A percentile compares a stretch with the other conserved stretches of the same genome.
These are phyloP conservation scores for Plestiodon gilberti DNA, from an alignment of 2,113 vertebrate species.

Conservation along the genomic window DNA sequence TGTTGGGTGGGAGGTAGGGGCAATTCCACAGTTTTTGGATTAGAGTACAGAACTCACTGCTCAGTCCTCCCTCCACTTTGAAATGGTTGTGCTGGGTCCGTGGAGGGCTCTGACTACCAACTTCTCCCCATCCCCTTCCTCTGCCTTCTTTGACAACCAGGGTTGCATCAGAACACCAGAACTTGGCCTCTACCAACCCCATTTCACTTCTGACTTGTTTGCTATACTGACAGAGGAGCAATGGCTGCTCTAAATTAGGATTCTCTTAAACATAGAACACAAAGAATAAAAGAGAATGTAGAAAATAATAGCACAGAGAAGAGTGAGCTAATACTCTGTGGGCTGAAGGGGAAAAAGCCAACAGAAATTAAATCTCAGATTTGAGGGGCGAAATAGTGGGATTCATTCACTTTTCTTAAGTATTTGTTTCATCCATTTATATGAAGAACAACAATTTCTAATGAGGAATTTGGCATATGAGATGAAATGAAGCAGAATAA, in stretches of 20 bases:
- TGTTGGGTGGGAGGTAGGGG: too few relatives aligned
- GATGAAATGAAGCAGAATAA: slow-evolving; percentile 30
- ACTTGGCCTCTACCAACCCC: too few relatives aligned
- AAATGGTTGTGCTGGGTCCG: too few relatives aligned
- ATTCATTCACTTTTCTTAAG: background rate
- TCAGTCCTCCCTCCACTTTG: too few relatives aligned
- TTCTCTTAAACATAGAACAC: background rate
- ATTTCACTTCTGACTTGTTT: too few relatives aligned
- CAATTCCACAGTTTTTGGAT: too few relatives aligned
- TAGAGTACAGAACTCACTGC: too few relatives aligned
- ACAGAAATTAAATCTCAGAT: background rate
- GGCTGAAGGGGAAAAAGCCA: slow-evolving; percentile 38
- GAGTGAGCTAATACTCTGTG: background rate
- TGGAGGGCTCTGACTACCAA: too few relatives aligned
- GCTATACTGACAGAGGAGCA: too few relatives aligned
- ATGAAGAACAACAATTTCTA: slow-evolving; percentile 27
- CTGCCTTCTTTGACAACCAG: too few relatives aligned
- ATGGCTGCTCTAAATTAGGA: background rate
- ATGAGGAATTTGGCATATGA: slow-evolving; percentile 24
- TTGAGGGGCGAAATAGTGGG: slow-evolving; percentile 42
- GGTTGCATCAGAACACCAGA: too few relatives aligned
- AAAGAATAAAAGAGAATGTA: background rate
- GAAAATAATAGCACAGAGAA: background rate
- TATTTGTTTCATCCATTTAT: background rate
- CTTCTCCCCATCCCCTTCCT: too few relatives aligned